A percentile compares a stretch with the other conserved stretches of the same genome.
These are phyloP conservation scores for Cephus pygmeus DNA, from an alignment of 2,888 invertebrate genomes.

Conservation along the genomic window DNA sequence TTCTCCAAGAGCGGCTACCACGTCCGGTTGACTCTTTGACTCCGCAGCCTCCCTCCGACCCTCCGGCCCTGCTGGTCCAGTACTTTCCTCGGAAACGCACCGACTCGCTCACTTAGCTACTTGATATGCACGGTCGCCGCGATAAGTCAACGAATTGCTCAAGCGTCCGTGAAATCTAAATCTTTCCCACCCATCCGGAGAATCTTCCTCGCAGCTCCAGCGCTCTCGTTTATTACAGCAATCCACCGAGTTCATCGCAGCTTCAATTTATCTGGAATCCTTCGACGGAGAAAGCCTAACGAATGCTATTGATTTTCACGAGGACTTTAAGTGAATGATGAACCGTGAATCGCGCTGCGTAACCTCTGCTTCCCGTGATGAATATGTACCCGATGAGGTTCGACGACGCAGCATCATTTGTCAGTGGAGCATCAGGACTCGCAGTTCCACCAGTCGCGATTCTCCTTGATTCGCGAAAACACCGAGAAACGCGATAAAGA, in stretches of 20 bases:
- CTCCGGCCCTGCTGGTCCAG: not conserved
- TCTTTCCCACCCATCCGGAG: slow-evolving; percentile 49
- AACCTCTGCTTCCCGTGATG: slow-evolving; percentile 28
- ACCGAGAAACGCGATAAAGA: no score
- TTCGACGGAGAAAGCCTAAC: not conserved
- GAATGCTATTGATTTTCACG: no score
- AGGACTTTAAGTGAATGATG: no score
- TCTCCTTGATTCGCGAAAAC: no score
- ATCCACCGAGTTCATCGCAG: slow-evolving; percentile 58
- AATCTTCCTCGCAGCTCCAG: slow-evolving; percentile 23
- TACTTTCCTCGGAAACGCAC: slow-evolving; percentile 1
- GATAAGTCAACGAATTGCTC: slow-evolving; percentile 54
- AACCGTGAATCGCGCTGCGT: no score
- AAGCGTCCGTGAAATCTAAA: slow-evolving; percentile 56
- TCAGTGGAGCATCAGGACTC: slow-evolving; percentile 43
- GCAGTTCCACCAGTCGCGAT: no score
- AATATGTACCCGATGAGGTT: slow-evolving; percentile 45
- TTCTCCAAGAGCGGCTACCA: no score
- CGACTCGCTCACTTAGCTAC: slow-evolving; percentile 19
- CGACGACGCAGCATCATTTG: slow-evolving; percentile 49
- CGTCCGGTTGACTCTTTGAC: not conserved
- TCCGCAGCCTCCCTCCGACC: not conserved
- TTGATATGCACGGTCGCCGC: slow-evolving; percentile 46
- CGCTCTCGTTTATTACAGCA: slow-evolving; percentile 46
- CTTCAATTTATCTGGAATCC: slow-evolving; percentile 59